Base-by-base conservation (phyloP, 1,140 invertebrate species). In the Anagrus nilaparvatae region DNA sequence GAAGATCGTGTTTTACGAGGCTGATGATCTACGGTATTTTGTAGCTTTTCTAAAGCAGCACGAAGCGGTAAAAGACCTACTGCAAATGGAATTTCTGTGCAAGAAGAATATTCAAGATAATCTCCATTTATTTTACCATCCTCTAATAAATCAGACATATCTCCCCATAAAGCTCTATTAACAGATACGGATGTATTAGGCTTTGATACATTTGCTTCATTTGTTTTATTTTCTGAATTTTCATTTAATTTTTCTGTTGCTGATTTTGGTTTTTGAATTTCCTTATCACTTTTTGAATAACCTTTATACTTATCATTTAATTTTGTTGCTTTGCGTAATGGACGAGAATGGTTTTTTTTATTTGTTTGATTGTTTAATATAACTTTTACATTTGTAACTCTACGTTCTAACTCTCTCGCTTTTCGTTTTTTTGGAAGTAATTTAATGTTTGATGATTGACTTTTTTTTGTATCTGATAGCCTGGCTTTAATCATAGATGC, bases 1-100 rank as follows among this genome's bases (percentile, higher is more conserved):
- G 63, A 69, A 2, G 67, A 70, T 18, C 68, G 51, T 4, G 67
- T 71, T 51, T 70, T 71, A 4, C 67, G 50, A 5, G 69, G 68
- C 10, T 70, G 69, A 50, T 72, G 65, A 51, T 71, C 69, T 0
- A 62, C 57, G 31, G 60, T 70, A 2, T 67, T 63, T 42, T 71
- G 68, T 58, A 71, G 66, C 43, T 61, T 63, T 33, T 70, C 69
- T 0, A 72, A 35, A 16, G 69, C 69, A 14, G 66, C 65, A 25
- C 65, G 55, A 5, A 71, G 33, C 12, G 69, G 69, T 27, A 71
- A 46, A 14, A 72, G 43, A 3, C 69, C 69, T 13, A 72, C 67
- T 3, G 69, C 69, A 41, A 67, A 70, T 4, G 69, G 70, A 31
- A 72, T 69, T 47, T 69, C 60, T 9, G 64, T 62, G 13, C 55